Conservation (phyloP, 2,888 invertebrate genomes). For the Euzetes globulus region DNA sequence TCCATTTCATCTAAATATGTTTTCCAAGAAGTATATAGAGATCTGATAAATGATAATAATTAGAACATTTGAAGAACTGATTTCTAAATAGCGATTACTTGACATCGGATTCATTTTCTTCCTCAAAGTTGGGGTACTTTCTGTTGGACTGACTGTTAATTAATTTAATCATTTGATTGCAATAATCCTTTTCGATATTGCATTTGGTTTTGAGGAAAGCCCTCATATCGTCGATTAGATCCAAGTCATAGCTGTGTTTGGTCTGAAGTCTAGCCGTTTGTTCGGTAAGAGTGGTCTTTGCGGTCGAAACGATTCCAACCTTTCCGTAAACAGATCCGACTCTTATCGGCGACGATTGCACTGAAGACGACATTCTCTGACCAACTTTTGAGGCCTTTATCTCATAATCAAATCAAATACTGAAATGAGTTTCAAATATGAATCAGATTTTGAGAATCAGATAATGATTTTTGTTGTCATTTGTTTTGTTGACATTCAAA, state of each 20-base stretch:
- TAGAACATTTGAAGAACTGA: not conserved
- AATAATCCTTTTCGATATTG: conserved; percentile 86
- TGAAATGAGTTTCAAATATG: too few relatives aligned
- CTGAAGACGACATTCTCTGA: not conserved
- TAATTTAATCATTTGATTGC: conserved; percentile 59
- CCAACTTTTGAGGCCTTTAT: not conserved
- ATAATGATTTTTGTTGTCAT: too few relatives aligned
- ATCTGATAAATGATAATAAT: conserved; percentile 59
- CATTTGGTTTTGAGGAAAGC: conserved; percentile 83
- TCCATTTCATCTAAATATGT: conserved; percentile 91
- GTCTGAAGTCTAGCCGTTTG: conserved; percentile 37
- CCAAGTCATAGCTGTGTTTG: conserved; percentile 42
- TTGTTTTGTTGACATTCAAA: too few relatives aligned
- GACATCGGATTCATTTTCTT: conserved; percentile 32
- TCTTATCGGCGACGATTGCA: not conserved
- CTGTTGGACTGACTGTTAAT: conserved; percentile 33
- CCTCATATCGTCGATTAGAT: conserved; percentile 42
- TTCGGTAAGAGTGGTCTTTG: conserved; percentile 36
- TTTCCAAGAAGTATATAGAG: conserved; percentile 96
- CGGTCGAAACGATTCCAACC: conserved; percentile 20
- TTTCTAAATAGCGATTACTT: conserved; percentile 29
- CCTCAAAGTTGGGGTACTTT: conserved; percentile 21
- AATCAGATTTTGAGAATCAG: too few relatives aligned
- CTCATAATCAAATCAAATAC: too few relatives aligned
- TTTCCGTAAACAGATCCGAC: conserved; percentile 30